Evolutionary conservation across 2,888 invertebrate genomes (phyloP).

Genomic region (Dynastes grantii): DNA sequence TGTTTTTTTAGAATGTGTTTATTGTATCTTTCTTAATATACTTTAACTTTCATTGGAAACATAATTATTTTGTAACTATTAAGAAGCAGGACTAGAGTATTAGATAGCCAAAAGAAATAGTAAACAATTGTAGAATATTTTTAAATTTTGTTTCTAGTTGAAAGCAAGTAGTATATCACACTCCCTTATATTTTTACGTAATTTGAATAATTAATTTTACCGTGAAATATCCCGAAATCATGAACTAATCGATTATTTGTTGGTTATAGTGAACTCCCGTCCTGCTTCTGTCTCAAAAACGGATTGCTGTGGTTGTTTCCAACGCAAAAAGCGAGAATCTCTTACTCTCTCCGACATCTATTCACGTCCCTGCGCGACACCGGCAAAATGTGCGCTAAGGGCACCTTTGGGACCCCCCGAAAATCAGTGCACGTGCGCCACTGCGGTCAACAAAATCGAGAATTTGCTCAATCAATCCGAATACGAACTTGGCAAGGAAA

Average conservation of each 20-base stretch:
- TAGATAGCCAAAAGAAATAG: conserved; percentile 44
- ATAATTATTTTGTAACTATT: conserved; percentile 27
- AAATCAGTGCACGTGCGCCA: conserved; percentile 63
- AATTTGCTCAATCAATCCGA: conserved; percentile 68
- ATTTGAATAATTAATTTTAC: not conserved
- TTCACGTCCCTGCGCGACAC: conserved; percentile 69
- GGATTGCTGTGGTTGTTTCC: conserved; percentile 70
- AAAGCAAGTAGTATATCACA: conserved; percentile 19
- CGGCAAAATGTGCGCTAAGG: conserved; percentile 66
- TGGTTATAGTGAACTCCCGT: conserved; percentile 70
- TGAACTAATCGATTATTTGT: conserved; percentile 48
- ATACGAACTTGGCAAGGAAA: conserved; percentile 72
- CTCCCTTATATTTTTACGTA: not conserved
- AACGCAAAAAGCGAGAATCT: conserved; percentile 68
- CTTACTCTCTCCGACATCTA: conserved; percentile 75
- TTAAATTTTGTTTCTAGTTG: conserved; percentile 31
- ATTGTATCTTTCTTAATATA: no score
- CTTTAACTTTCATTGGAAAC: no score
- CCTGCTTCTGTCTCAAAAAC: conserved; percentile 69
- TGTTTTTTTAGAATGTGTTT: not conserved
- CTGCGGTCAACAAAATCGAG: conserved; percentile 62
- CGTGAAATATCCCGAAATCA: not conserved
- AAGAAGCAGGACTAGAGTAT: conserved; percentile 63
- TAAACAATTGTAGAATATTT: not conserved
- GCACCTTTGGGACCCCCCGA: conserved; percentile 68